Conservation (phyloP, 2,888 invertebrate species). For the Cacoxenus indagator region DNA sequence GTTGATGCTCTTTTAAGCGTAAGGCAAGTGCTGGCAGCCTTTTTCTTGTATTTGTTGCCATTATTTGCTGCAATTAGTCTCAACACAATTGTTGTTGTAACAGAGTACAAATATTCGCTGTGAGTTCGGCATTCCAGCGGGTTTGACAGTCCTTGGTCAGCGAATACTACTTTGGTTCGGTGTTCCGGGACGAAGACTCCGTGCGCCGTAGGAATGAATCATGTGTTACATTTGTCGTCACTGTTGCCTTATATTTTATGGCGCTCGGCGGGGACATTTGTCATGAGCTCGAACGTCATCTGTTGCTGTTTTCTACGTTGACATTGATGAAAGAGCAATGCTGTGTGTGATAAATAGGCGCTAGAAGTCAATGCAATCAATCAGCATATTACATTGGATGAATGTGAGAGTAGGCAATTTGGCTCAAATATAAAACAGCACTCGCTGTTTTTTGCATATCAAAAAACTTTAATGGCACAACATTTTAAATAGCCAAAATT, state of each 20-base stretch:
- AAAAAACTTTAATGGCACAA: background rate
- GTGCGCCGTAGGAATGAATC: too few species aligned
- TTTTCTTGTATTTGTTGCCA: conserved; percentile 61
- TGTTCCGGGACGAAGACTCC: too few species aligned
- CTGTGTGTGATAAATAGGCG: conserved; percentile 62
- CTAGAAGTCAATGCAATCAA: conserved; percentile 63
- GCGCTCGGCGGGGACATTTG: conserved; percentile 58
- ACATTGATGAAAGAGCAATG: conserved; percentile 44
- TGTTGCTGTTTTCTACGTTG: conserved; percentile 37
- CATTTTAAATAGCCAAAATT: background rate
- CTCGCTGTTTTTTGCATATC: too few species aligned
- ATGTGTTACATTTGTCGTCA: background rate
- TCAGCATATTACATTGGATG: conserved; percentile 56
- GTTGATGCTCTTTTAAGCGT: background rate
- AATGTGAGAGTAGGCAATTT: background rate
- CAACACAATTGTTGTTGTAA: conserved; percentile 36
- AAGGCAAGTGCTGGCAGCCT: conserved; percentile 30
- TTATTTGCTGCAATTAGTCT: conserved; percentile 62
- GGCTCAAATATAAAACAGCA: too few species aligned
- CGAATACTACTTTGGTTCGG: too few species aligned
- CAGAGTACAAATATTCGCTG: background rate
- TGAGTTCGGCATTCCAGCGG: background rate
- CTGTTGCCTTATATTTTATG: conserved; percentile 44
- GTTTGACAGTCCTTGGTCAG: too few species aligned
- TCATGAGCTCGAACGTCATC: conserved; percentile 60